phyloP scores from a whole-genome alignment of 2,888 invertebrate genomes.

The Brachylomia viminalis region DNA sequence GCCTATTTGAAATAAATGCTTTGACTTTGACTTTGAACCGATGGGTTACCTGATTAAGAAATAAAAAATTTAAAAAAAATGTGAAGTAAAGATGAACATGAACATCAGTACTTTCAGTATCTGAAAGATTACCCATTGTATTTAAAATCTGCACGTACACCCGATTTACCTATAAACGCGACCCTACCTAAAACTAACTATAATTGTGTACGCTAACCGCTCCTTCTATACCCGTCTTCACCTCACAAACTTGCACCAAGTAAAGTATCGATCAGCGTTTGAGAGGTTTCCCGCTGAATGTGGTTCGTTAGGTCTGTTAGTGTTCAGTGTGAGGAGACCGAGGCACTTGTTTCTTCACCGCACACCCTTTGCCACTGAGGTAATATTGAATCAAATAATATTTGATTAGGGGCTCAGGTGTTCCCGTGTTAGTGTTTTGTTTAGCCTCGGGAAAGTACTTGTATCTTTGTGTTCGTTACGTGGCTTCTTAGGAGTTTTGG shows the following conservation, averaged over 20 bases:
- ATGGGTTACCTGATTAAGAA: too few relatives aligned
- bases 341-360: constrained; percentile 74
- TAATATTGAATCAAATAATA: constrained; percentile 86
- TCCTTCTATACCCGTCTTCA: constrained; percentile 22
- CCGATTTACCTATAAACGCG: not conserved
- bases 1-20: too few relatives aligned
- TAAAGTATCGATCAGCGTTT: constrained; percentile 85
- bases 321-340: constrained; percentile 74
- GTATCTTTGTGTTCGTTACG: constrained; percentile 60
- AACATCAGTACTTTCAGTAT: not conserved
- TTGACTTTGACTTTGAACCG: too few relatives aligned
- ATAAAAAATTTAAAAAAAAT: not conserved
- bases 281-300: constrained; percentile 83
- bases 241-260: constrained; percentile 67
- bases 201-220: constrained; percentile 22
- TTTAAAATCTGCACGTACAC: not conserved
- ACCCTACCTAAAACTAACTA: not conserved
- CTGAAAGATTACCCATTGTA: not conserved
- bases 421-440: constrained; percentile 75
- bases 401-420: constrained; percentile 81
- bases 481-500: constrained; percentile 39
- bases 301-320: constrained; percentile 86
- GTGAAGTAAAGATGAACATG: too few relatives aligned
- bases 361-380: constrained; percentile 69
- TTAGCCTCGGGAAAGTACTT: constrained; percentile 65